phyloP scores from a whole-genome alignment of 1,140 invertebrate genomes.

The Leptopilina clavipes region DNA sequence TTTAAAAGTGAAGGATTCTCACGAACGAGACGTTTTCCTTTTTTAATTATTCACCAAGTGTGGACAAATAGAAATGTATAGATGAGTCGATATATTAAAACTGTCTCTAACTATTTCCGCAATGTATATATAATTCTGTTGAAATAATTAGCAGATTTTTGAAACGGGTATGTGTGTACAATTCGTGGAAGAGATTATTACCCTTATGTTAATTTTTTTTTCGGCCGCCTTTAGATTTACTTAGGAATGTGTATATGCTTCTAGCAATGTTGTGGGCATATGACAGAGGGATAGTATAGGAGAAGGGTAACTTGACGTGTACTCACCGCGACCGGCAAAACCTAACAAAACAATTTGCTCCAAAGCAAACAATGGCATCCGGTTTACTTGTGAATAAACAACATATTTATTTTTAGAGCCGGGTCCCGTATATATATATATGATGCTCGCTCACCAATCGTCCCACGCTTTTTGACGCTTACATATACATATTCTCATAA shows the following conservation, averaged over 20 bases:
- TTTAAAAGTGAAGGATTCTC: background rate
- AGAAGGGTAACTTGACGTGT: constrained; percentile 58
- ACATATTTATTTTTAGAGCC: constrained; percentile 76
- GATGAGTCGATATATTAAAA: background rate
- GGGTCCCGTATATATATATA: constrained; percentile 58
- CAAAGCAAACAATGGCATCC: constrained; percentile 76
- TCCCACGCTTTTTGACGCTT: constrained; percentile 47
- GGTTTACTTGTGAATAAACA: constrained; percentile 77
- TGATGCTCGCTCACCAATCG: constrained; percentile 47
- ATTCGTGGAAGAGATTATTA: constrained; percentile 13
- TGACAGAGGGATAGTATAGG: background rate
- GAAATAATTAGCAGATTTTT: no score
- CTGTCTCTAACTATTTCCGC: background rate
- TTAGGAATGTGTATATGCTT: constrained; percentile 7
- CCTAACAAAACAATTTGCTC: constrained; percentile 76
- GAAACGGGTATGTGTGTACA: background rate
- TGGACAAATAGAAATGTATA: background rate
- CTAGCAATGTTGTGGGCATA: constrained; percentile 15
- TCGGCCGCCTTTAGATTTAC: constrained; percentile 1
- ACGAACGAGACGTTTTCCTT: background rate
- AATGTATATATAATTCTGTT: no score
- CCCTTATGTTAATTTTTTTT: constrained; percentile 29
- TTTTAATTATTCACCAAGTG: constrained; percentile 28
- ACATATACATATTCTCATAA: background rate
- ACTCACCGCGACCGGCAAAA: constrained; percentile 66